Percentiles rank a stretch among this genome's conserved stretches.
Evolutionary conservation across 2,113 vertebrate genomes (phyloP).

Genomic region (Salminus brasiliensis): DNA sequence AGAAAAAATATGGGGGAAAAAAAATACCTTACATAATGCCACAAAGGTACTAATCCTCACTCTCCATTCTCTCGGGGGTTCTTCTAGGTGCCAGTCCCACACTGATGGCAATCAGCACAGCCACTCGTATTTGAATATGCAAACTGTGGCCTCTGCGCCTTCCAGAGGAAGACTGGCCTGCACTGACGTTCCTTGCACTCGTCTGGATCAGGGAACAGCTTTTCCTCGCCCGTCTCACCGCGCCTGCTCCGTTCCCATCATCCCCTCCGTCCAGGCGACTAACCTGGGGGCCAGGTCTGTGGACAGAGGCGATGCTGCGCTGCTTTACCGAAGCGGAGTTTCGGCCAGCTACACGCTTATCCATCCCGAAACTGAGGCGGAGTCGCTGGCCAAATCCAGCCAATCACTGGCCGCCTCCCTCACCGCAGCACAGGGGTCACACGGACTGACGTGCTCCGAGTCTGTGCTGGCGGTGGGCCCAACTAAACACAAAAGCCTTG

Average conservation of each 20-base stretch:
- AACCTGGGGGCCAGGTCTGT: conserved; percentile 71
- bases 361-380: conserved; percentile 37
- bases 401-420: conserved; percentile 50
- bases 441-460: conserved; percentile 38
- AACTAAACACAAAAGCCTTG: conserved; percentile 68
- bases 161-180: conserved; percentile 61
- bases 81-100: conserved; percentile 67
- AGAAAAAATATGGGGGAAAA: not conserved
- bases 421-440: conserved; percentile 45
- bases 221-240: conserved; percentile 64
- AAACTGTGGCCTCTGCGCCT: conserved; percentile 60
- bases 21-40: not conserved
- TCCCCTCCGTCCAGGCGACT: conserved; percentile 78
- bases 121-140: conserved; percentile 57
- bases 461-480: conserved; percentile 43
- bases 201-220: conserved; percentile 64
- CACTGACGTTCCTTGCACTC: conserved; percentile 73
- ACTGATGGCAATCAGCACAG: conserved; percentile 55
- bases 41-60: conserved; percentile 36
- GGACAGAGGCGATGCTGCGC: conserved; percentile 72
- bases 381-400: conserved; percentile 53
- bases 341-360: conserved; percentile 41
- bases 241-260: conserved; percentile 77
- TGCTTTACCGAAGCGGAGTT: conserved; percentile 15
- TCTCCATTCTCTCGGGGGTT: conserved; percentile 42